Conservation (phyloP, 2,797 vertebrate genomes). For the Carapus acus region DNA sequence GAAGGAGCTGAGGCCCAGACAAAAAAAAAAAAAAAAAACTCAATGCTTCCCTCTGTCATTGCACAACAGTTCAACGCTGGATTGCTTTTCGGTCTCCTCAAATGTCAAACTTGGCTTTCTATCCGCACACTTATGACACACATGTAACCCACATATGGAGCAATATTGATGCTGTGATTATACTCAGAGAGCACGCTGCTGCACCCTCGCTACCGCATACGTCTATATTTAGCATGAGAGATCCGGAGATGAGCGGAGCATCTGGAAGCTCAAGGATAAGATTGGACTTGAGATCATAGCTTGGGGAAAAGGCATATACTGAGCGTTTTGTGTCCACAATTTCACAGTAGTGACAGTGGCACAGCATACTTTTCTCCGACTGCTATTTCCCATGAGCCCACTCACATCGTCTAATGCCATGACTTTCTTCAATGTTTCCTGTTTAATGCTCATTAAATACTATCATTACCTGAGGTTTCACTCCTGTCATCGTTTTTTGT, state of each 20-base stretch:
- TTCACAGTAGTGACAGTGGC: constrained; percentile 18
- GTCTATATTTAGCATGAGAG: constrained; percentile 20
- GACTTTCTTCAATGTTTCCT: constrained; percentile 46
- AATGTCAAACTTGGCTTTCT: constrained; percentile 19
- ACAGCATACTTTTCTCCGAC: constrained; percentile 28
- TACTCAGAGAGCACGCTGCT: constrained; percentile 4
- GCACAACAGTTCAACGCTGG: constrained; percentile 12
- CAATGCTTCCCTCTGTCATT: not conserved
- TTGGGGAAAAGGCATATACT: constrained; percentile 7
- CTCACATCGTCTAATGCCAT: constrained; percentile 48
- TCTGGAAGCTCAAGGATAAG: constrained; percentile 5
- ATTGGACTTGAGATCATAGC: constrained; percentile 15
- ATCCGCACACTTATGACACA: constrained; percentile 26
- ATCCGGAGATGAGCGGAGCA: not conserved
- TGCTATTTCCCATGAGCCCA: constrained; percentile 29
- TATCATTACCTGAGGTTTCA: constrained; percentile 51
- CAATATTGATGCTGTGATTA: not conserved
- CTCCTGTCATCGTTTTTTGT: constrained; percentile 61
- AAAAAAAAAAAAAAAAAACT: too few relatives aligned
- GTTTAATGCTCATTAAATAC: constrained; percentile 58
- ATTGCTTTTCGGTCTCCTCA: constrained; percentile 1
- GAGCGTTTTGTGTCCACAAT: constrained; percentile 21
- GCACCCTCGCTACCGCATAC: constrained; percentile 4
- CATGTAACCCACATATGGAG: constrained; percentile 5
- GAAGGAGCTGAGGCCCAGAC: too few relatives aligned